Evolutionary conservation across 2,888 invertebrate species (phyloP).

Genomic region (Rhyacophila evoluta): DNA sequence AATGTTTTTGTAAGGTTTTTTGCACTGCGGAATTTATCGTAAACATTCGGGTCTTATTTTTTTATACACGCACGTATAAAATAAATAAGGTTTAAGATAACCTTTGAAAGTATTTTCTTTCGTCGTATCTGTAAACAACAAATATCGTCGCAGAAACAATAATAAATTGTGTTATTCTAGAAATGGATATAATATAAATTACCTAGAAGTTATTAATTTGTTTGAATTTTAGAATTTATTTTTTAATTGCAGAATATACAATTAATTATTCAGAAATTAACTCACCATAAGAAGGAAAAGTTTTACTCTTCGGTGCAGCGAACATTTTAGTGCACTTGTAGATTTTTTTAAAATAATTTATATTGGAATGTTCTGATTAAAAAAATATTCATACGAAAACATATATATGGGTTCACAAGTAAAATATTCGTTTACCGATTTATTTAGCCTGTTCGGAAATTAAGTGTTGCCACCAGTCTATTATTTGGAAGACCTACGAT

Average conservation of each 20-base stretch:
- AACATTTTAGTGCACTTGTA: conserved; percentile 11
- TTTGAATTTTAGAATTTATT: no score
- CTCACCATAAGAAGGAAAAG: neutral
- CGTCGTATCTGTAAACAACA: no score
- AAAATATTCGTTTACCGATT: neutral
- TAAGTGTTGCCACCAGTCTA: conserved; percentile 29
- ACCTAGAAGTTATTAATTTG: no score
- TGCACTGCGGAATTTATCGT: conserved; percentile 2
- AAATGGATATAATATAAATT: no score
- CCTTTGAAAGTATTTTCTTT: neutral
- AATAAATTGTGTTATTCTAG: no score
- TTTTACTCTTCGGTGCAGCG: neutral
- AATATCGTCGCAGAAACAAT: no score
- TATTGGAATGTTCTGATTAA: neutral
- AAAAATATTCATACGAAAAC: neutral
- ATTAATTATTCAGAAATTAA: neutral
- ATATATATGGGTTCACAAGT: conserved; percentile 8
- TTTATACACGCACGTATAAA: neutral
- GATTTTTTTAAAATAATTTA: neutral
- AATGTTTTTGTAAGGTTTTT: conserved; percentile 16
- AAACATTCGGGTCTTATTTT: neutral
- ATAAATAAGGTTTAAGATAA: neutral
- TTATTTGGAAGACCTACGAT: neutral
- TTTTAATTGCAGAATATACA: neutral
- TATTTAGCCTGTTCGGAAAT: conserved; percentile 25